These are phyloP conservation scores for Luscinia luscinia DNA, from an alignment of 2,797 vertebrate species.

Conservation along the genomic window DNA sequence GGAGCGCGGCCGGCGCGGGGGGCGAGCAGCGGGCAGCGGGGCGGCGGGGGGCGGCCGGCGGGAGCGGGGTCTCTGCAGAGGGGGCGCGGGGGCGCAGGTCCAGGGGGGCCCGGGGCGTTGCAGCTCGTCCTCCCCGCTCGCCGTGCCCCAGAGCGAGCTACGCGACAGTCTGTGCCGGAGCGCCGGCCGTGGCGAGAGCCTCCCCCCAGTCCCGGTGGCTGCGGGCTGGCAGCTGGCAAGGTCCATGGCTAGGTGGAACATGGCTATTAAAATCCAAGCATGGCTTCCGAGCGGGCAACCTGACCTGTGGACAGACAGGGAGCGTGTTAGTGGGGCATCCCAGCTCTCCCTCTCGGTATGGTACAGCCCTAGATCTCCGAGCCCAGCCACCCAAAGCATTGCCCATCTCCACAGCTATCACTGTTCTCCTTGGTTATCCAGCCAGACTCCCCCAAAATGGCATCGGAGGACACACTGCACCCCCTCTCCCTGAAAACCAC, in stretches of 20 bases:
- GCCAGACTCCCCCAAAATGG: accelerated
- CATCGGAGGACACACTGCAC: accelerated
- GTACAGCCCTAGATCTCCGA: not conserved
- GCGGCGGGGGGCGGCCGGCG: slow-evolving; percentile 30
- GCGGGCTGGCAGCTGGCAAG: slow-evolving; percentile 76
- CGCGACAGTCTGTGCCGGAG: slow-evolving; percentile 69
- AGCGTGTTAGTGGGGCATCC: not conserved
- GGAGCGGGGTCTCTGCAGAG: slow-evolving; percentile 31
- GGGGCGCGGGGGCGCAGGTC: not conserved
- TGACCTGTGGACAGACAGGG: slow-evolving; percentile 75
- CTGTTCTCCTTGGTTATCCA: accelerated
- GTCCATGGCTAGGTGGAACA: slow-evolving; percentile 81
- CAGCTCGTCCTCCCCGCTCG: slow-evolving; percentile 46
- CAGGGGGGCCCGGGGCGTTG: slow-evolving; percentile 47
- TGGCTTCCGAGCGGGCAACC: slow-evolving; percentile 79
- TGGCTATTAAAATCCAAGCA: slow-evolving; percentile 83
- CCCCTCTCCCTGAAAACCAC: accelerated
- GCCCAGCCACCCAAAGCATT: not conserved
- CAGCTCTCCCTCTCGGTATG: accelerated
- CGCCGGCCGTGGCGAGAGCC: slow-evolving; percentile 56
- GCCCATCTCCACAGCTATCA: accelerated
- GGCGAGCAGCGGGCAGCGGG: not conserved
- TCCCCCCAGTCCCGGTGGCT: slow-evolving; percentile 38
- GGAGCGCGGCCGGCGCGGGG: not conserved
- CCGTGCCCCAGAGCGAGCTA: slow-evolving; percentile 65